These are phyloP conservation scores for Drosophila repleta DNA, from an alignment of 1,140 invertebrate species.

Conservation along the genomic window DNA sequence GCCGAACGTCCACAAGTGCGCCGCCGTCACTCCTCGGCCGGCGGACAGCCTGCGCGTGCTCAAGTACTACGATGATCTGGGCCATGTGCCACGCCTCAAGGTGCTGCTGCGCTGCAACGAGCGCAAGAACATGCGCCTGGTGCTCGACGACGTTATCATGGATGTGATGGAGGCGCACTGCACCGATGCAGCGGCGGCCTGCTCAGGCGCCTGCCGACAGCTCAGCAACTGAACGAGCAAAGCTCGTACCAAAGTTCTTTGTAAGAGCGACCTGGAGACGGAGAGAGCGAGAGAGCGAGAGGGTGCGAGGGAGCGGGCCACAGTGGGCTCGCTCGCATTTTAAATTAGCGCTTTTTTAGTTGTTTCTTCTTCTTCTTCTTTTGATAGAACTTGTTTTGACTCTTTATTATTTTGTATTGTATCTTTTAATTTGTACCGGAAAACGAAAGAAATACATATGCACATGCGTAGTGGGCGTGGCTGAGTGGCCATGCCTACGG, in stretches of 20 bases:
- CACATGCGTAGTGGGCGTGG: background rate
- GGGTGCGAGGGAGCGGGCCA: background rate
- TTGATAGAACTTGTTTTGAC: background rate
- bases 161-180: constrained; percentile 38
- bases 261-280: background rate
- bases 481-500: background rate
- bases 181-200: constrained; percentile 25
- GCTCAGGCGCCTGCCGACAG: constrained; percentile 17
- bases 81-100: constrained; percentile 53
- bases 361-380: too few relatives aligned
- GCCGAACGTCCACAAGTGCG: constrained; percentile 16
- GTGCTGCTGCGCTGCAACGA: constrained; percentile 42
- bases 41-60: constrained; percentile 29
- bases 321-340: background rate
- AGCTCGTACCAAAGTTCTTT: too few relatives aligned
- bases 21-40: constrained; percentile 18
- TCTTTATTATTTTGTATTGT: background rate
- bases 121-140: constrained; percentile 37
- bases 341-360: background rate
- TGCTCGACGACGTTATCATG: constrained; percentile 53
- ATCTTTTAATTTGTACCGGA: background rate
- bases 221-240: background rate
- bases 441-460: background rate
- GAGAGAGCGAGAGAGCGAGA: background rate
- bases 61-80: constrained; percentile 62